These are phyloP conservation scores for Ailurus styani DNA, from an alignment of 2,113 vertebrate genomes.

Conservation along the genomic window DNA sequence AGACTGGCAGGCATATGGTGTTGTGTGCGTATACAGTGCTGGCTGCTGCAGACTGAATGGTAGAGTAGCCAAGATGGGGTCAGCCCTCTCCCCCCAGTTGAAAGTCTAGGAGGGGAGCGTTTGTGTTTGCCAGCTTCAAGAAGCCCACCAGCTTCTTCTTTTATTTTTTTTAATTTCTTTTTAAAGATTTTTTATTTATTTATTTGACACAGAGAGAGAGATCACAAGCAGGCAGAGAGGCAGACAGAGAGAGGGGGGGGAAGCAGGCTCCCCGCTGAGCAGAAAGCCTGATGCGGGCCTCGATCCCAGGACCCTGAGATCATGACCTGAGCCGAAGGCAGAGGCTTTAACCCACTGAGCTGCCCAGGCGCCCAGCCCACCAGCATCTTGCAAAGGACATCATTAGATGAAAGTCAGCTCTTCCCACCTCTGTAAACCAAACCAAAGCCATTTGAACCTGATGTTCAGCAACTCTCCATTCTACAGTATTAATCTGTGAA, in stretches of 20 bases:
- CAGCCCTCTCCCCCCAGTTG: neutral
- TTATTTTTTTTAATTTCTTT: too few species aligned
- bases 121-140: neutral
- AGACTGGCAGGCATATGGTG: neutral
- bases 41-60: neutral
- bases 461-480: neutral
- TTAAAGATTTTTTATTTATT: too few species aligned
- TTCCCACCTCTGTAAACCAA: neutral
- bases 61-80: neutral
- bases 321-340: too few species aligned
- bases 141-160: neutral
- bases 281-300: too few species aligned
- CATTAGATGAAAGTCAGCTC: neutral
- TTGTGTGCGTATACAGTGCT: neutral
- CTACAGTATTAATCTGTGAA: neutral
- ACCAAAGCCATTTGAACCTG: neutral
- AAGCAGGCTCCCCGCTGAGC: too few species aligned
- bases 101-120: neutral
- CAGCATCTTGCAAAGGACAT: neutral
- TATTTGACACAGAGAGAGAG: too few species aligned
- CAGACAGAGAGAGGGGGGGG: too few species aligned
- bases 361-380: too few species aligned
- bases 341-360: too few species aligned
- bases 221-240: too few species aligned
- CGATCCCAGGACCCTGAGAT: too few species aligned